Evolutionary conservation across 1,140 invertebrate genomes (phyloP), one percentile per base, ranked within the genome.

Genomic region (Trichonephila inaurata): DNA sequence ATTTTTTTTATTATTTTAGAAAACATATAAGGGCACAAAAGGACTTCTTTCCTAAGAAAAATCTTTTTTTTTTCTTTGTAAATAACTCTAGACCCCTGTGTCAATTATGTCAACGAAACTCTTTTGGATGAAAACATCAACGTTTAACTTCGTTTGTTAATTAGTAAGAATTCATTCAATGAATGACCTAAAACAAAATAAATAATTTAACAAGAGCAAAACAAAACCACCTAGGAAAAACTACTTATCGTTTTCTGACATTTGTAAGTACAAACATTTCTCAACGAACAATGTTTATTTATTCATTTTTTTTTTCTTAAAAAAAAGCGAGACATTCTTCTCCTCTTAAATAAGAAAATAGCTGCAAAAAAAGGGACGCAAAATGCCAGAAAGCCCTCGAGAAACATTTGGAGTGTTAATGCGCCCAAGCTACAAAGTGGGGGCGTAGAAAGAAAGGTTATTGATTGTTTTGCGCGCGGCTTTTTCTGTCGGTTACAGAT

Each of bases 401-500:
- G 85, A 19, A 87, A 64, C 61, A 87, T 87, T 87, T 87, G 28
- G 61, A 64, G 85, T 87, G 85, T 62, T 87, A 87, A 87, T 87
- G 85, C 85, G 58, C 61, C 44, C 7, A 19, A 21, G 85, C 58
- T 87, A 33, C 85, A 77, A 19, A n/a, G 85, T 18, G 72, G 72
- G 72, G 72, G 72, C 33, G 72, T 16, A 33, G 24, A 40, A 60
- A 33, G 19, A 87, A 87, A 60, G 28, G 85, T 87, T 87, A 87
- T 87, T 87, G 85, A 87, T 87, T 87, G 85, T 62, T 33, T 60
- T 16, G 60, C 10, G 28, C 28, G 61, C 61, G 85, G 85, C 58
- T 62, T 87, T 87, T 87, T 64, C 85, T 87, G 85, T 87, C 61
- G 60, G 85, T 87, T 87, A 87, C 62, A 87, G 85, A 87, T 87